Evolutionary conservation across 2,113 vertebrate species (phyloP).

Genomic region (Anoplopoma fimbria): DNA sequence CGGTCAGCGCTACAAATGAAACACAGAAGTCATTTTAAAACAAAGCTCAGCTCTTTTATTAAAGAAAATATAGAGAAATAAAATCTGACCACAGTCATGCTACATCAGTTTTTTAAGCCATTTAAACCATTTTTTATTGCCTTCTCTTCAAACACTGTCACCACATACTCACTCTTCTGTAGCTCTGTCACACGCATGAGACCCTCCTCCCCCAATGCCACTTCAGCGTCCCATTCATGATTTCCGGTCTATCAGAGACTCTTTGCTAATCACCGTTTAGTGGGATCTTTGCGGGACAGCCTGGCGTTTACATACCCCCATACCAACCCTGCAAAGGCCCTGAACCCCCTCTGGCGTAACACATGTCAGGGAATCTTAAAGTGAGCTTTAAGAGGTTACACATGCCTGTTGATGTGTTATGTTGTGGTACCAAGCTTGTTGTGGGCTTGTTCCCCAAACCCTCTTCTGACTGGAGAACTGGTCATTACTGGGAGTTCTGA

Average conservation of each 20-base stretch:
- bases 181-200: not conserved
- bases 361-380: slow-evolving; percentile 69
- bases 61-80: slow-evolving; percentile 18
- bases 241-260: slow-evolving; percentile 37
- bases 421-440: slow-evolving; percentile 70
- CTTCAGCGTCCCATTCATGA: slow-evolving; percentile 34
- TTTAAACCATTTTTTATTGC: slow-evolving; percentile 25
- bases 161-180: slow-evolving; percentile 11
- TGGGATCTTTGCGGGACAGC: slow-evolving; percentile 57
- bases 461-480: slow-evolving; percentile 49
- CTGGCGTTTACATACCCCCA: slow-evolving; percentile 42
- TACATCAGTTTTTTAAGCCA: slow-evolving; percentile 9
- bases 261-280: slow-evolving; percentile 57
- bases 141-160: slow-evolving; percentile 40
- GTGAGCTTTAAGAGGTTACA: slow-evolving; percentile 66
- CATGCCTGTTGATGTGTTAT: slow-evolving; percentile 66
- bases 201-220: not conserved
- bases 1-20: slow-evolving; percentile 21
- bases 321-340: slow-evolving; percentile 45
- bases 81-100: slow-evolving; percentile 45
- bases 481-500: slow-evolving; percentile 47
- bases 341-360: slow-evolving; percentile 65
- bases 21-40: slow-evolving; percentile 14
- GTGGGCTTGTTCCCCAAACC: slow-evolving; percentile 68
- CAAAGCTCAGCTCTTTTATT: slow-evolving; percentile 26